Percentiles rank a stretch among this genome's conserved stretches.
Conservation (phyloP, 1,140 invertebrate species). For the Neodiprion lecontei region DNA sequence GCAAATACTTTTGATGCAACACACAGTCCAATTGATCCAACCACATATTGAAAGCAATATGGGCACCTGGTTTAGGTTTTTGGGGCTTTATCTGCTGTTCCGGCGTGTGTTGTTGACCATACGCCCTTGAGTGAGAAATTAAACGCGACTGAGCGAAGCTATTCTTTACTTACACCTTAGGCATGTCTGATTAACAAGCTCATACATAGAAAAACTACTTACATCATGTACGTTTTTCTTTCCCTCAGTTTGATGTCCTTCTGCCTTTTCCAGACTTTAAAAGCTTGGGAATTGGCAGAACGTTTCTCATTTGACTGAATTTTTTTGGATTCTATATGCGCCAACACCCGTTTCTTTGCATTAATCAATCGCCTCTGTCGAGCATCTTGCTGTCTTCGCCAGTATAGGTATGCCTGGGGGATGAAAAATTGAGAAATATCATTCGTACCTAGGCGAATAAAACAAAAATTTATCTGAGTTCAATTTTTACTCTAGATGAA, state of each 20-base stretch:
- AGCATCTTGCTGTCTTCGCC: conserved; percentile 17
- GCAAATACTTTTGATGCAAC: conserved; percentile 36
- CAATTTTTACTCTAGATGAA: not conserved
- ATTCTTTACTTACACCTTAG: too few species aligned
- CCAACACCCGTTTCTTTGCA: not conserved
- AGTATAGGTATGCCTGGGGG: conserved; percentile 19
- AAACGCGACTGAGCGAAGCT: too few species aligned
- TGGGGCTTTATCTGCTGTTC: not conserved
- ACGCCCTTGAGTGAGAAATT: too few species aligned
- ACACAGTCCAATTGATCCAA: conserved; percentile 35
- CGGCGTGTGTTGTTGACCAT: too few species aligned
- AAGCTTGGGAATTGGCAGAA: conserved; percentile 15
- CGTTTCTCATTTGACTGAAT: conserved; percentile 17
- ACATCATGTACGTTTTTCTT: not conserved
- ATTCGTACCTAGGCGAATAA: not conserved
- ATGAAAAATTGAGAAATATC: not conserved
- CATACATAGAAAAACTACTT: too few species aligned
- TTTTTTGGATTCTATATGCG: not conserved
- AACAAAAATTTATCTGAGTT: not conserved
- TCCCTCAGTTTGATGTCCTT: conserved; percentile 19
- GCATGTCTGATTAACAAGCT: too few species aligned
- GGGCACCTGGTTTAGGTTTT: not conserved
- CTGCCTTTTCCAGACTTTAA: conserved; percentile 16
- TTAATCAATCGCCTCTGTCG: not conserved
- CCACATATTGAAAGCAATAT: conserved; percentile 30